Percentiles rank a stretch among this genome's conserved stretches.
These are phyloP conservation scores for Phaonia tiefii DNA, from an alignment of 2,888 invertebrate species.

Conservation along the genomic window DNA sequence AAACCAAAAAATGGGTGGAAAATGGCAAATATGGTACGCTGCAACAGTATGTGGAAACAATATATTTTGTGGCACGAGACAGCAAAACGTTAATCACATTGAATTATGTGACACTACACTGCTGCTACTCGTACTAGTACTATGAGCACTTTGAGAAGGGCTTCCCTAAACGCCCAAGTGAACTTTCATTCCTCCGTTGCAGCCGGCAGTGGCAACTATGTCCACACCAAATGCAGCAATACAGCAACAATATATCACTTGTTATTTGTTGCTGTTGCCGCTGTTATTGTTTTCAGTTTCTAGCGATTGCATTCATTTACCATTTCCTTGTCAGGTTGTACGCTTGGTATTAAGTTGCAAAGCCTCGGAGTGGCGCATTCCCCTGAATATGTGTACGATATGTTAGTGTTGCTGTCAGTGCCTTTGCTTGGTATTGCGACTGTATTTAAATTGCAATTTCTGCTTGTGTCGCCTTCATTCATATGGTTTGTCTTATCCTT, in stretches of 20 bases:
- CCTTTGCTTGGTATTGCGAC: constrained; percentile 24
- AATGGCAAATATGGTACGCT: constrained; percentile 19
- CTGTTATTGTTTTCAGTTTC: constrained; percentile 60
- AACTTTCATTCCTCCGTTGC: not conserved
- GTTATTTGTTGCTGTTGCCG: constrained; percentile 44
- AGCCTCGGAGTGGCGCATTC: not conserved
- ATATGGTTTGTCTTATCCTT: constrained; percentile 51
- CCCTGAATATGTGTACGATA: not conserved
- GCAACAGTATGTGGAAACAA: constrained; percentile 28
- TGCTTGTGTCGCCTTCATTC: constrained; percentile 57
- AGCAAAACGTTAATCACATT: constrained; percentile 80
- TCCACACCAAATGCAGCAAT: constrained; percentile 5
- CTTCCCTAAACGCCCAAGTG: constrained; percentile 10
- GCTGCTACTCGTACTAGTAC: too few relatives aligned
- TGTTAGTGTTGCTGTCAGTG: constrained; percentile 31
- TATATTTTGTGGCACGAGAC: constrained; percentile 64
- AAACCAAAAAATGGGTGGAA: constrained; percentile 10
- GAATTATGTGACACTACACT: constrained; percentile 79
- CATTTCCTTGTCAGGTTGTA: constrained; percentile 58
- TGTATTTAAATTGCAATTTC: constrained; percentile 44
- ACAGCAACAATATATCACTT: constrained; percentile 59
- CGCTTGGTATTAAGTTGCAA: not conserved
- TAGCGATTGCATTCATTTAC: constrained; percentile 55
- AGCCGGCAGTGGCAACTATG: not conserved
- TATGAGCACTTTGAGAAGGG: not conserved